Evolutionary conservation across 2,797 vertebrate species (phyloP).

Genomic region (Pipistrellus pipistrellus): DNA sequence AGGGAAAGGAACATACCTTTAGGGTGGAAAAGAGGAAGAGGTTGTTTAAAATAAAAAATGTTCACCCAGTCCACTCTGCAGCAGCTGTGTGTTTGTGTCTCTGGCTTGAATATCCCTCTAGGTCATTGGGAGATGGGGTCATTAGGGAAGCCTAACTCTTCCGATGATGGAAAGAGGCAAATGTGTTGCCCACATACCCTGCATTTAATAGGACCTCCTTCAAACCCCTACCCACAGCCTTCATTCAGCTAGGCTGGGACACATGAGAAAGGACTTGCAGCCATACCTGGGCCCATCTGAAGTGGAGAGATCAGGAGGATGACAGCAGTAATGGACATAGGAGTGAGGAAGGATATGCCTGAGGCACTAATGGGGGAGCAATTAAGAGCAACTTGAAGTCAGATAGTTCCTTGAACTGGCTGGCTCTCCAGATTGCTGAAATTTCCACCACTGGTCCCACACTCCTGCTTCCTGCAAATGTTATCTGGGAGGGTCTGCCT

Average conservation of each 20-base stretch:
- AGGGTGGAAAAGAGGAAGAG: neutral
- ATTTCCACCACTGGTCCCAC: neutral
- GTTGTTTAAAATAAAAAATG: neutral
- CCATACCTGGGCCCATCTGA: neutral
- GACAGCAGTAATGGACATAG: neutral
- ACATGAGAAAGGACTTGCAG: neutral
- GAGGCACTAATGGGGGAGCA: neutral
- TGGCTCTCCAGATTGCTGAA: neutral
- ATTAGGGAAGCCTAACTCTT: neutral
- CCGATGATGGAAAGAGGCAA: neutral
- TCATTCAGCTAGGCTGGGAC: neutral
- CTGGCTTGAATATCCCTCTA: neutral
- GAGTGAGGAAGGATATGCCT: neutral
- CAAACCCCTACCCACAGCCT: fast-evolving
- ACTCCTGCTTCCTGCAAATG: neutral
- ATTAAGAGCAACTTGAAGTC: neutral
- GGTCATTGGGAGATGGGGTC: neutral
- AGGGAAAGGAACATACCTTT: neutral
- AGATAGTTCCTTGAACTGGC: neutral
- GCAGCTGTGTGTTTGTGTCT: neutral
- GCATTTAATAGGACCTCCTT: neutral
- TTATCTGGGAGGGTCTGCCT: neutral
- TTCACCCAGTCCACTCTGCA: fast-evolving
- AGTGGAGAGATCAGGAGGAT: neutral
- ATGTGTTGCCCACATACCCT: fast-evolving